A percentile compares a stretch with the other conserved stretches of the same genome.
Evolutionary conservation across 2,888 invertebrate species (phyloP).

Genomic region (Coleophora deauratella): DNA sequence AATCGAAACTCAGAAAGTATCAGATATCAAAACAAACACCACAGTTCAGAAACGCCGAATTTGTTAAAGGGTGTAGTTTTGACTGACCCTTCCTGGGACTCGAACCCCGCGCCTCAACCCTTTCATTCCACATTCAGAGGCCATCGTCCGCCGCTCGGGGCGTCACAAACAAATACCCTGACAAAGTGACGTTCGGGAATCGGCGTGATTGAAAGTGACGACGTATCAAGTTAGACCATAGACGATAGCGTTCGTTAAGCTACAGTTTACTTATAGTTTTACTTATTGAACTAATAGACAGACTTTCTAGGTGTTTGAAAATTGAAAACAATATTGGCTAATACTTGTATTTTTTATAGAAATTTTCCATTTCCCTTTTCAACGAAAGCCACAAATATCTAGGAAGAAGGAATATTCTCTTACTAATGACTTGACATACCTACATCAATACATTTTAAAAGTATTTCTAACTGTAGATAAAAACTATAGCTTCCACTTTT

Average conservation of each 20-base stretch:
- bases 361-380: background rate
- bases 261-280: background rate
- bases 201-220: conserved; percentile 42
- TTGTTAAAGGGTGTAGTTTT: conserved; percentile 18
- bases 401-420: background rate
- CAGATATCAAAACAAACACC: too few relatives aligned
- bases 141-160: conserved; percentile 41
- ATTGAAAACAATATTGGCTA: too few relatives aligned
- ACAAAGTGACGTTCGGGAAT: conserved; percentile 45
- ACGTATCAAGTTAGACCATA: conserved; percentile 16
- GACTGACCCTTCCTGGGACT: too few relatives aligned
- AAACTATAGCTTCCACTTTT: too few relatives aligned
- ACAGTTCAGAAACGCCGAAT: background rate
- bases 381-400: background rate
- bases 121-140: conserved; percentile 40
- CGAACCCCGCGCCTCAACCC: conserved; percentile 17
- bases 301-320: background rate
- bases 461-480: too few relatives aligned
- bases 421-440: background rate
- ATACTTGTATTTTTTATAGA: background rate
- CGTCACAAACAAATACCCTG: conserved; percentile 45
- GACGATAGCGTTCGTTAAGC: conserved; percentile 8
- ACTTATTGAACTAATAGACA: background rate
- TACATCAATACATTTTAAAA: too few relatives aligned
- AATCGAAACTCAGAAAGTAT: too few relatives aligned